Conservation (phyloP, 2,113 vertebrate genomes). For the Cyprinodon tularosa region DNA sequence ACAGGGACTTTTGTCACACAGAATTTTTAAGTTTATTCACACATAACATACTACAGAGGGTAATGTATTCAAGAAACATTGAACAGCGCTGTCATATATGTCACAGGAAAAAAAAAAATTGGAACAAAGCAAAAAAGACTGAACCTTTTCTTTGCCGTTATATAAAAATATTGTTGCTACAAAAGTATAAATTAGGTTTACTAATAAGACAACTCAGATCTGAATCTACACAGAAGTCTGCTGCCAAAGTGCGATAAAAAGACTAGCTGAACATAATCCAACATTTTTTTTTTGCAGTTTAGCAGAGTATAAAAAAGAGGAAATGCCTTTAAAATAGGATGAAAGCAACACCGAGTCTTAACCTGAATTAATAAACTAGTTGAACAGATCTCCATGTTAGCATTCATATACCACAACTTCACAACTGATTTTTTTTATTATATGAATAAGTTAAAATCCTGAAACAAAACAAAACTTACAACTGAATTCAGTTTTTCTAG, state of each 20-base stretch:
- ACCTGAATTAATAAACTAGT: conserved; percentile 73
- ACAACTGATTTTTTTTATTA: conserved; percentile 56
- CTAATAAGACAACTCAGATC: conserved; percentile 86
- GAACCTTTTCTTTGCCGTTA: conserved; percentile 89
- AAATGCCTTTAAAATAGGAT: conserved; percentile 73
- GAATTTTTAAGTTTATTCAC: conserved; percentile 86
- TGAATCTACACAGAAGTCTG: conserved; percentile 85
- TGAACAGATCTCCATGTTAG: conserved; percentile 67
- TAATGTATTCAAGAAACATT: conserved; percentile 92
- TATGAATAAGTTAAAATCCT: conserved; percentile 77
- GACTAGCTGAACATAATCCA: conserved; percentile 72
- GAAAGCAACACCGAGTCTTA: conserved; percentile 74
- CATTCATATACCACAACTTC: conserved; percentile 67
- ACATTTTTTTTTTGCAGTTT: conserved; percentile 68
- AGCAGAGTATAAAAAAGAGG: conserved; percentile 76
- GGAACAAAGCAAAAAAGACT: conserved; percentile 77
- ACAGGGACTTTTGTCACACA: conserved; percentile 48
- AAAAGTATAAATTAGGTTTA: conserved; percentile 99
- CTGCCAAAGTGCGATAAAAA: conserved; percentile 83
- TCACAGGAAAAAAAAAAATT: conserved; percentile 72
- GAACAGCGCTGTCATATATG: conserved; percentile 85
- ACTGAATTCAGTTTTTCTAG: conserved; percentile 59
- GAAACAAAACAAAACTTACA: conserved; percentile 74
- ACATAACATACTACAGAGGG: conserved; percentile 95
- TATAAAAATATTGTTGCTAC: conserved; percentile 99